phyloP scores from a whole-genome alignment of 2,797 vertebrate species.

The Mallotus villosus region DNA sequence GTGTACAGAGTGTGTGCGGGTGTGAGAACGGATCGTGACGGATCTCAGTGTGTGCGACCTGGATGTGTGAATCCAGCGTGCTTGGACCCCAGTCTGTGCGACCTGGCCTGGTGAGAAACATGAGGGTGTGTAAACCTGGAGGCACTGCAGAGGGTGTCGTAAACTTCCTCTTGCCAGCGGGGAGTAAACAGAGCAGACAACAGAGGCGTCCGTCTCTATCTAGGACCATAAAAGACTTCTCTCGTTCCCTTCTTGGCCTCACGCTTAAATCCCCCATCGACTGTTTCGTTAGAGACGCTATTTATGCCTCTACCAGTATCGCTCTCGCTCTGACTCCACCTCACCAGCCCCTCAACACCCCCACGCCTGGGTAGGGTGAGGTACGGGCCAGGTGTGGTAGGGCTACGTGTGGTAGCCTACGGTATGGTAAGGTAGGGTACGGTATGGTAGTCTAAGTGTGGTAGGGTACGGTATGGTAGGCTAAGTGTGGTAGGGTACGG shows the following conservation, averaged over 20 bases:
- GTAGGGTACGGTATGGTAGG: no score
- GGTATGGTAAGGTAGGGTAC: no score
- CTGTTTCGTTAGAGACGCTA: conserved; percentile 40
- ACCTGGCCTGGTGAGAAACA: background rate
- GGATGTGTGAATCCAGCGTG: no score
- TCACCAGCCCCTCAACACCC: conserved; percentile 23
- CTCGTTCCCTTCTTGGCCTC: conserved; percentile 23
- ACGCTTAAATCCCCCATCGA: conserved; percentile 30
- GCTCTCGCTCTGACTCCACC: conserved; percentile 20
- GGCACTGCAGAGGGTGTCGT: background rate
- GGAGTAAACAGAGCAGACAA: background rate
- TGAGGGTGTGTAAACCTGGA: background rate
- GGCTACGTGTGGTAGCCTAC: no score
- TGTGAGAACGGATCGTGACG: no score
- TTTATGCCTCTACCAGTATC: conserved; percentile 42
- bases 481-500: no score
- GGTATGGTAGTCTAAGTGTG: no score
- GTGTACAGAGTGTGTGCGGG: no score
- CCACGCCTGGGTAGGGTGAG: no score
- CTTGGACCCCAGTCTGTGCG: background rate
- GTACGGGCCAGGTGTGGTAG: no score
- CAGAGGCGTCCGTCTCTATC: background rate
- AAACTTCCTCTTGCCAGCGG: background rate
- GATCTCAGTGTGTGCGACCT: no score
- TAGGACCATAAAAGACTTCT: conserved; percentile 21